Base-by-base conservation (phyloP, 2,888 invertebrate genomes). In the Athripsodes cinereus region DNA sequence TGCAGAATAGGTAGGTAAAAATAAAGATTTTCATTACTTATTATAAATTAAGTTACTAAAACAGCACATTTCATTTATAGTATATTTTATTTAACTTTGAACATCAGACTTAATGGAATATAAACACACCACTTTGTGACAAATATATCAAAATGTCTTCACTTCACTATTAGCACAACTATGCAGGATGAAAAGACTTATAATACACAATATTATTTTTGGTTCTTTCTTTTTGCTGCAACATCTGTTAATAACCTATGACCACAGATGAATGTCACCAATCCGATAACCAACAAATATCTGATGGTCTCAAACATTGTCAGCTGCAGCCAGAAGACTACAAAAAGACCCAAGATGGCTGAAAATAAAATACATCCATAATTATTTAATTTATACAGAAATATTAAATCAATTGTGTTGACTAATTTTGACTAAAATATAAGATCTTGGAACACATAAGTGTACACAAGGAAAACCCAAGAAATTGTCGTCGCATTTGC, bases 251-350 rank as follows among this genome's bases (percentile, higher is more conserved):
- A 82, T 71, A 98, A 81, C 65, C 92, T 86, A 72, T 96, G 96
- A 1, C 98, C 98, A 61, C 90, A 86, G 40, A 98, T 82, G 82
- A 98, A 97, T 57, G 97, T 96, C 64, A 96, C 81, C 40, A 88
- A 79, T 58, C 87, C 95, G 57, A 98, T 80, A 60, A 91, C 86
- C 65, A 90, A 78, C 67, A 99, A 81, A 78, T 92, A 94, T 66
- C 93, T 89, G 67, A 96, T 79, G 18, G 98, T 96, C 65, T 89
- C 86, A 80, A 99, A 99, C 98, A 99, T 99, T 69, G 94, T 88
- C 67, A 98, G 79, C 70, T 88, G 82, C 66, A 95, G 75, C 96
- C 97, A 99, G 79, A 99, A 95, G 67, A 90, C 74, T 55, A 84
- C 87, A 78, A 96, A 98, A 56, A 99, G 82, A 0, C 80, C 81